Conservation (phyloP, 1,140 invertebrate genomes). For the Zaprionus ornatus region DNA sequence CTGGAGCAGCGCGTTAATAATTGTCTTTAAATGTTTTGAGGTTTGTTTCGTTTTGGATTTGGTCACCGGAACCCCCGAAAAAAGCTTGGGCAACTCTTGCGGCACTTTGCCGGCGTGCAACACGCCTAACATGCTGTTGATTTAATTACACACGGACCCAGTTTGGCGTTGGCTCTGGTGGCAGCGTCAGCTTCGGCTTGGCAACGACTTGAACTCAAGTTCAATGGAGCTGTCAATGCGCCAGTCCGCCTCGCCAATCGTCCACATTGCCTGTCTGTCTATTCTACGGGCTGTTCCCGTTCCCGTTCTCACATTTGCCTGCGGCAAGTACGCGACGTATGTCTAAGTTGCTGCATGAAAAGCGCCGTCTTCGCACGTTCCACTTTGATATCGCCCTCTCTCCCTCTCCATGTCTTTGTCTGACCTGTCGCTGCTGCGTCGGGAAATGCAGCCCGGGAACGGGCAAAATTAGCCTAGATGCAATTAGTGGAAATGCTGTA, state of each 20-base stretch:
- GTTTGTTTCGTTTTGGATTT: slow-evolving; percentile 27
- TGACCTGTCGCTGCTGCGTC: slow-evolving; percentile 7
- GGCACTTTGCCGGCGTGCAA: slow-evolving; percentile 1
- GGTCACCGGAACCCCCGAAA: slow-evolving; percentile 9
- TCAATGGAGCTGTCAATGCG: slow-evolving; percentile 67
- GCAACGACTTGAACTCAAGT: slow-evolving; percentile 67
- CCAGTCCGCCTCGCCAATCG: slow-evolving; percentile 11
- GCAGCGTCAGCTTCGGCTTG: not conserved
- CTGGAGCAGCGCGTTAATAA: slow-evolving; percentile 53
- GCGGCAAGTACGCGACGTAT: not conserved
- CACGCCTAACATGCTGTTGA: slow-evolving; percentile 35
- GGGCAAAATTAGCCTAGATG: slow-evolving; percentile 71
- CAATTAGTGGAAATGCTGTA: slow-evolving; percentile 63
- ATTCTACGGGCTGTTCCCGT: slow-evolving; percentile 3
- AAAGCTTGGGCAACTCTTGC: slow-evolving; percentile 33
- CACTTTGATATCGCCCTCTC: slow-evolving; percentile 17
- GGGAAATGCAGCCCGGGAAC: slow-evolving; percentile 56
- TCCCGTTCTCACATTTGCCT: slow-evolving; percentile 16
- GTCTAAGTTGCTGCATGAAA: not conserved
- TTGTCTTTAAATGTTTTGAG: slow-evolving; percentile 54
- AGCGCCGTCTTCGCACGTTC: slow-evolving; percentile 17
- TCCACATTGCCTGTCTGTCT: not conserved
- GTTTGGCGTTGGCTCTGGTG: not conserved
- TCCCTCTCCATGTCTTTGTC: not conserved
- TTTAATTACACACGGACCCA: slow-evolving; percentile 39